phyloP scores from a whole-genome alignment of 2,113 vertebrate genomes.

The Elephas maximus region DNA sequence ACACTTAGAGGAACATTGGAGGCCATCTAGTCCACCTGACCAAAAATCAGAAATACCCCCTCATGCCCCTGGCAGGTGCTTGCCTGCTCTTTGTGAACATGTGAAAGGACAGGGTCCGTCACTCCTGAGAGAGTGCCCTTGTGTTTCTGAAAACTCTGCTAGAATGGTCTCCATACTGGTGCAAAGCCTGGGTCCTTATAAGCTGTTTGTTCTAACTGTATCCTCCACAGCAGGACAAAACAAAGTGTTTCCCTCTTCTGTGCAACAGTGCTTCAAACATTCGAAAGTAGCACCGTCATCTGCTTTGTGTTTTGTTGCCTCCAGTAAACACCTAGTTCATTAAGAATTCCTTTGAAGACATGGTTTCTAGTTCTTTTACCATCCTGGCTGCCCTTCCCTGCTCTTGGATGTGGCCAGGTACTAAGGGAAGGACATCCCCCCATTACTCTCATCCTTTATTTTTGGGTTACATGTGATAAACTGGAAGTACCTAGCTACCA shows the following conservation, averaged over 20 bases:
- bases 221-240: slow-evolving; percentile 54
- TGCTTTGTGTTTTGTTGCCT: background rate
- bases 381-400: background rate
- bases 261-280: background rate
- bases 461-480: background rate
- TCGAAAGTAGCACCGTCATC: background rate
- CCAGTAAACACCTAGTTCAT: background rate
- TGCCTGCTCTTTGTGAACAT: background rate
- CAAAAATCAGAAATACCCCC: background rate
- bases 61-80: background rate
- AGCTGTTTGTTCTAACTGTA: slow-evolving; percentile 53
- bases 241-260: slow-evolving; percentile 37
- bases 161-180: background rate
- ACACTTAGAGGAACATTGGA: background rate
- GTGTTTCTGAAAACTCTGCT: slow-evolving; percentile 24
- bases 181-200: slow-evolving; percentile 14
- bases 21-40: background rate
- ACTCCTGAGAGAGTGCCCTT: background rate
- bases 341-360: slow-evolving; percentile 4
- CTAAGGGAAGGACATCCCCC: background rate
- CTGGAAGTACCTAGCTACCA: background rate
- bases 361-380: background rate
- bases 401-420: background rate
- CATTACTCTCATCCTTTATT: background rate
- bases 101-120: background rate